Evolutionary conservation across 2,797 vertebrate genomes (phyloP).

Genomic region (Syngnathus rostellatus): DNA sequence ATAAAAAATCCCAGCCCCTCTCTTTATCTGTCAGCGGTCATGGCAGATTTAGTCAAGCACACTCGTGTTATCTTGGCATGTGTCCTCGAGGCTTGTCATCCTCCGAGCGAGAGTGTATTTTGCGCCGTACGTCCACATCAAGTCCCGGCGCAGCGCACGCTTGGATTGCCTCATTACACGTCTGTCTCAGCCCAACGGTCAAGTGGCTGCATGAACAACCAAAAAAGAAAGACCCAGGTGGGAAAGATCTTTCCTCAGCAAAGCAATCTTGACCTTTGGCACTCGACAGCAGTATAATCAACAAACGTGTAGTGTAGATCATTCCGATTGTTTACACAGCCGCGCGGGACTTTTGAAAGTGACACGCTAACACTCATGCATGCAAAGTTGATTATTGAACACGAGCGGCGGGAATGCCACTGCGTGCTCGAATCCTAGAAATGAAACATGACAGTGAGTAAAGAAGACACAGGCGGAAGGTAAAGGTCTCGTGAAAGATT

Average conservation of each 20-base stretch:
- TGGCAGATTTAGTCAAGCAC: background rate
- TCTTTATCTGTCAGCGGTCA: background rate
- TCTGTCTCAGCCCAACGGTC: conserved; percentile 52
- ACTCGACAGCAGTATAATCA: background rate
- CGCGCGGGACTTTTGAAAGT: background rate
- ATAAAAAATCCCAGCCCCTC: background rate
- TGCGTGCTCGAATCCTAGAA: background rate
- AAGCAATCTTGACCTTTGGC: conserved; percentile 5
- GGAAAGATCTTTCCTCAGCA: conserved; percentile 10
- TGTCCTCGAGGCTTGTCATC: background rate
- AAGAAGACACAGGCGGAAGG: background rate
- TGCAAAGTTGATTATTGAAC: too few relatives aligned
- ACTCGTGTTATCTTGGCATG: background rate
- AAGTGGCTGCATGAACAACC: conserved; percentile 54
- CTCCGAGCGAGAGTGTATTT: background rate
- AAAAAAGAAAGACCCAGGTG: conserved; percentile 39
- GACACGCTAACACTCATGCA: too few relatives aligned
- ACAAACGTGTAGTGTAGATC: background rate
- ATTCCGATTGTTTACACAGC: background rate
- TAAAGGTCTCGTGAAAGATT: conserved; percentile 47
- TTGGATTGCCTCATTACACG: conserved; percentile 53
- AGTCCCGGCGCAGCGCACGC: background rate
- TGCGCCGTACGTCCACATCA: background rate
- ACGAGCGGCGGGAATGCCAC: too few relatives aligned
- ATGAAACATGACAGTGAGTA: background rate